Percentiles rank a stretch among this genome's conserved stretches.
These are phyloP conservation scores for Platycheirus rosarum DNA, from an alignment of 2,888 invertebrate genomes.

Conservation along the genomic window DNA sequence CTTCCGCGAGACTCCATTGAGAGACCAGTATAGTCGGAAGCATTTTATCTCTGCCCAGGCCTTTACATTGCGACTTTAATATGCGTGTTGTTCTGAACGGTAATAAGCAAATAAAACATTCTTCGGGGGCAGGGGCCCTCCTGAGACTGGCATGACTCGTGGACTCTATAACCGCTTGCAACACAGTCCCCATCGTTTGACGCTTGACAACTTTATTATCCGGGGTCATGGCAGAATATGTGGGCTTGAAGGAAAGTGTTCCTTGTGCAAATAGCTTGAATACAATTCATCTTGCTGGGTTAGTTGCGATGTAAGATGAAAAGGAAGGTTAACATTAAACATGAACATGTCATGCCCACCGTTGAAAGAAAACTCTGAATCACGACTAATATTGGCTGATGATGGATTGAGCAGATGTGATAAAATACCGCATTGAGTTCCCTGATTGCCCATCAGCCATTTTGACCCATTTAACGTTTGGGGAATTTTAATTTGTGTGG, in stretches of 20 bases:
- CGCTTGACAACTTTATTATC: slow-evolving; percentile 53
- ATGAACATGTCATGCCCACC: slow-evolving; percentile 12
- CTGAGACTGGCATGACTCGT: slow-evolving; percentile 35
- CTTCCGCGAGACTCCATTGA: slow-evolving; percentile 34
- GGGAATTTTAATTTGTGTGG: slow-evolving; percentile 43
- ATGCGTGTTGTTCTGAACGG: slow-evolving; percentile 54
- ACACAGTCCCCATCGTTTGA: not conserved
- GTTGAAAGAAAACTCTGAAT: slow-evolving; percentile 33
- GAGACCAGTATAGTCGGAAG: slow-evolving; percentile 2
- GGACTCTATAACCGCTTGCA: not conserved
- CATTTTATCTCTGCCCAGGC: slow-evolving; percentile 30
- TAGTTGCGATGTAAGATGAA: slow-evolving; percentile 5
- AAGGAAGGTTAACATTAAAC: slow-evolving; percentile 50
- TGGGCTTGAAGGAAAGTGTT: slow-evolving; percentile 45
- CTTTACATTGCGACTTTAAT: not conserved
- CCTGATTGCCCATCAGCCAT: slow-evolving; percentile 14
- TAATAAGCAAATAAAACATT: slow-evolving; percentile 58
- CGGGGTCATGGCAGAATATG: slow-evolving; percentile 56
- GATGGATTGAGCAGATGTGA: slow-evolving; percentile 25
- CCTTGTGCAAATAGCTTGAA: slow-evolving; percentile 9
- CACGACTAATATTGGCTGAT: slow-evolving; percentile 13
- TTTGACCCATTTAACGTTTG: slow-evolving; percentile 41
- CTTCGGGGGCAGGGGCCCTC: slow-evolving; percentile 36
- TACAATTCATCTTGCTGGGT: slow-evolving; percentile 26
- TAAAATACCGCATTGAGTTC: slow-evolving; percentile 19